Base-by-base conservation (phyloP, 2,113 vertebrate genomes). In the Noturus placidus region DNA sequence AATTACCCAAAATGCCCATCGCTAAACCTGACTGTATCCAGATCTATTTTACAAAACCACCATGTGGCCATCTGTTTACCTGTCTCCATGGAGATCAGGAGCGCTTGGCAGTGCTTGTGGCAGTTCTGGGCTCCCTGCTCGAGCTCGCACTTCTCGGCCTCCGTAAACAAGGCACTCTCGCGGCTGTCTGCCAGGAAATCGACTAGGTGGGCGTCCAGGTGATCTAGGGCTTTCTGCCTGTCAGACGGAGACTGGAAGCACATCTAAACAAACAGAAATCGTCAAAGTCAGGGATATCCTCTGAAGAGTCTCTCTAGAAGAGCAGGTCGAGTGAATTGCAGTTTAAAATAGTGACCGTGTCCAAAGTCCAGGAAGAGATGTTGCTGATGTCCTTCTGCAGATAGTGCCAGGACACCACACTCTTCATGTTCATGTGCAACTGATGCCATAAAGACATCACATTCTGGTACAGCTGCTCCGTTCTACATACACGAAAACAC, bases 381-480 rank as follows among this genome's bases (percentile, higher is more conserved):
- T 95, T 91, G 65, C 96, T 89, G 67, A 98, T 93, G 92, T 99
- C 97, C 92, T 98, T 99, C 61, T 95, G 93, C 90, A 99, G 93
- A 90, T 99, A 99, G 87, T 99, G 95, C 97, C 97, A 99, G 80
- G 98, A 98, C 65, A 99, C 97, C 83, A 99, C 96, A 76, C 97
- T 97, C 95, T 99, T 99, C 57, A 97, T 99, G 92, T 99, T 99
- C 81, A 99, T 84, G 27, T 99, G 98, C 3, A 98, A 96, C 92
- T 99, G 97, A 91, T 99, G 98, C 98, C 98, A 99, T 57, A 99
- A 94, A 52, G 97, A 93, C 98, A 99, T 99, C 88, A 98, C 98
- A 67, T 98, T 98, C 96, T 99, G 98, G 90, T 99, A 99, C 91
- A 97, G 88, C 93, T 99, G 98, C 81, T 99, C 98, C 25, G 97